Percentiles rank a stretch among this genome's conserved stretches.
These are phyloP conservation scores for Hydrolagus affinis DNA, from an alignment of 2,113 vertebrate species.

Conservation along the genomic window DNA sequence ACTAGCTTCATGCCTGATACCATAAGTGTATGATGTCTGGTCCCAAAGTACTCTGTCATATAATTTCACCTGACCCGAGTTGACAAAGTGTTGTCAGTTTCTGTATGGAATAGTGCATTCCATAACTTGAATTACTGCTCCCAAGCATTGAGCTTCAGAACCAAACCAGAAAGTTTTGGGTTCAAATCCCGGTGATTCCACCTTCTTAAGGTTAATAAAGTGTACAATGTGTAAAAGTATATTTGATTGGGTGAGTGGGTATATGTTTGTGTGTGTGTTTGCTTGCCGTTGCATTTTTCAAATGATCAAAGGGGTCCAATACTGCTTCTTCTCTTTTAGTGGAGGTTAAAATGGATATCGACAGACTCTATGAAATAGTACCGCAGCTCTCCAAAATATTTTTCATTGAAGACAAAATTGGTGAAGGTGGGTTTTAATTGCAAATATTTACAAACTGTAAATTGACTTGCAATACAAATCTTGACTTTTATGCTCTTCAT, in stretches of 20 bases:
- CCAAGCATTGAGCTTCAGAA: too few relatives aligned
- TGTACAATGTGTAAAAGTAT: too few relatives aligned
- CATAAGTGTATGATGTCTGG: not conserved
- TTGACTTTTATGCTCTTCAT: conserved; percentile 19
- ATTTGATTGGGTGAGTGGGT: too few relatives aligned
- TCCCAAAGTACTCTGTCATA: not conserved
- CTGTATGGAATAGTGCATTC: not conserved
- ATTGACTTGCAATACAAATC: not conserved
- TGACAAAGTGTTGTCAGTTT: not conserved
- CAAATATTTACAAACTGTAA: not conserved
- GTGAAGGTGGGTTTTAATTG: conserved; percentile 67
- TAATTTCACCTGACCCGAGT: not conserved
- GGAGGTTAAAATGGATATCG: conserved; percentile 73
- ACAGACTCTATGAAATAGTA: conserved; percentile 76
- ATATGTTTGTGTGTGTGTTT: too few relatives aligned
- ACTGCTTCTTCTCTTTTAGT: conserved; percentile 43
- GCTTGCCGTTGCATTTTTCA: too few relatives aligned
- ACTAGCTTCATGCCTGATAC: not conserved
- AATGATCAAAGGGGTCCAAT: too few relatives aligned
- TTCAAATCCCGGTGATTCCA: too few relatives aligned
- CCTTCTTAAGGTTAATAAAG: too few relatives aligned
- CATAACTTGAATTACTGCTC: too few relatives aligned
- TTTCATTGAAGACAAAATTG: conserved; percentile 82
- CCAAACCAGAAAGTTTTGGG: too few relatives aligned
- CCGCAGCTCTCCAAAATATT: conserved; percentile 80